Evolutionary conservation across 1,140 invertebrate genomes (phyloP), one percentile per base, ranked within the genome.

Genomic region (Drosophila persimilis): DNA sequence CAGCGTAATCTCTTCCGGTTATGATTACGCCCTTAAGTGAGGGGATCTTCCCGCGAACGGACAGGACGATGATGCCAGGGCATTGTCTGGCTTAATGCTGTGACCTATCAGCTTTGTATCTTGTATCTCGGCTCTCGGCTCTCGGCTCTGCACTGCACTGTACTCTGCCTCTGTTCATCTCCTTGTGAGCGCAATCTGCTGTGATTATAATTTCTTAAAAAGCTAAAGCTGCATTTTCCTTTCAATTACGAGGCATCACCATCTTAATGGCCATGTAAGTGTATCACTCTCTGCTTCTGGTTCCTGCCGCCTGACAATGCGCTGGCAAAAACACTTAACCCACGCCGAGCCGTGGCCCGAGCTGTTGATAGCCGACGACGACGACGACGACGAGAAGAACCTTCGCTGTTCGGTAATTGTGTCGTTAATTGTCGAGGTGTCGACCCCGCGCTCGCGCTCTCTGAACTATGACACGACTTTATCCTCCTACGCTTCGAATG

Each of bases 191-290:
- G 75, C 72, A 84, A 86, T 86, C 85, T 86, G 79, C 77, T 83
- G 84, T 89, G 83, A 88, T 88, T 88, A 88, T 74, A 88, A 89
- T 88, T 88, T 88, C 70, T 76, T 88, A 88, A 88, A 88, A 88
- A 88, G 83, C 83, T 73, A 88, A 88, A 89, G 84, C 83, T 83
- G 83, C 83, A 88, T 73, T 88, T 88, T 88, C 72, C 53, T 86
- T 86, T 88, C 74, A 88, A 88, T 81, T 63, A 70, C 62, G 45
- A 73, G 58, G 63, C 52, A 55, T 55, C 60, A 39, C 62, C 58
- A 15, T 60, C 72, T 63, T 81, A 51, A 80, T 81, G 73, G 66
- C 31, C 53, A 55, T 31, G 59, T 66, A 71, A 84, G 80, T 72
- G 73, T 76, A 79, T 76, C 58, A 50, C 29, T 62, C 53, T 15